These are phyloP conservation scores for Philereme vetulata DNA, from an alignment of 2,888 invertebrate genomes.

Conservation along the genomic window DNA sequence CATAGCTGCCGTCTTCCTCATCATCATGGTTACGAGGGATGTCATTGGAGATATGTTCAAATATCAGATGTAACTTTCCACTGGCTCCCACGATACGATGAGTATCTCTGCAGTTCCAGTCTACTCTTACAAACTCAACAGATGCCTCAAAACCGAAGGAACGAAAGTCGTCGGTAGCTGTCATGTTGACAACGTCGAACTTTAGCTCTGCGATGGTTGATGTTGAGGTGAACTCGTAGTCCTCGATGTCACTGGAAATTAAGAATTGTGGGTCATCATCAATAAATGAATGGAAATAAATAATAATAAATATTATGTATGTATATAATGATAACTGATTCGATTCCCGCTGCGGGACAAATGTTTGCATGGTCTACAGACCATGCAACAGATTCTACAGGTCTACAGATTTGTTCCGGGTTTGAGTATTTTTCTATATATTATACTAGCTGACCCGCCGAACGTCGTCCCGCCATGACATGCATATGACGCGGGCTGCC, in stretches of 20 bases:
- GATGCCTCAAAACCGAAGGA: slow-evolving; percentile 93
- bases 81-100: slow-evolving; percentile 89
- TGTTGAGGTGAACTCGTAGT: slow-evolving; percentile 90
- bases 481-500: too few relatives aligned
- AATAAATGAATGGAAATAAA: too few relatives aligned
- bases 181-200: slow-evolving; percentile 93
- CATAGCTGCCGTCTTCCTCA: too few relatives aligned
- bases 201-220: slow-evolving; percentile 91
- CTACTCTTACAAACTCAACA: slow-evolving; percentile 90
- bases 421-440: too few relatives aligned
- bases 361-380: neutral
- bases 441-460: too few relatives aligned
- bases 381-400: too few relatives aligned
- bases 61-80: slow-evolving; percentile 87
- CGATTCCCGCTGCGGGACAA: too few relatives aligned
- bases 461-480: too few relatives aligned
- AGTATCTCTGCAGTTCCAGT: slow-evolving; percentile 87
- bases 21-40: too few relatives aligned
- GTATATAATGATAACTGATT: too few relatives aligned
- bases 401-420: too few relatives aligned
- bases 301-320: too few relatives aligned
- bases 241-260: slow-evolving; percentile 66
- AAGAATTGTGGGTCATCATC: neutral
- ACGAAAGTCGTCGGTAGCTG: slow-evolving; percentile 92
- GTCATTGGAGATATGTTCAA: neutral